Percentiles rank a stretch among this genome's conserved stretches.
These are phyloP conservation scores for Molossus molossus DNA, from an alignment of 2,797 vertebrate species.

Conservation along the genomic window DNA sequence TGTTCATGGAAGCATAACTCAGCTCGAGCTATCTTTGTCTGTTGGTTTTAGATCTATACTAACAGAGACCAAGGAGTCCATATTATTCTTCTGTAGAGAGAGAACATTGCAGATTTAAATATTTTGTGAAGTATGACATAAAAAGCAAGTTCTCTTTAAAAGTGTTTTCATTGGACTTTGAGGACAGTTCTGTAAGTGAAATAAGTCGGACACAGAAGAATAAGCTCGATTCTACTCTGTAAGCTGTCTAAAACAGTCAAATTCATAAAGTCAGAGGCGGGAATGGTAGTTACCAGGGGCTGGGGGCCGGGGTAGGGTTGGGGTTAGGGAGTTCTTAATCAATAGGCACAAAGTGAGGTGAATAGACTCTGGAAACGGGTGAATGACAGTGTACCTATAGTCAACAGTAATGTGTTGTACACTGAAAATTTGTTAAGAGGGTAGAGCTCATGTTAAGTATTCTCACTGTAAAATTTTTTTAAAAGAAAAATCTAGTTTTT, in stretches of 20 bases:
- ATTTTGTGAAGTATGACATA: not conserved
- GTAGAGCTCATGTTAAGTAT: not conserved
- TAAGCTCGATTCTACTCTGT: not conserved
- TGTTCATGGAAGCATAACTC: not conserved
- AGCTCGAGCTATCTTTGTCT: not conserved
- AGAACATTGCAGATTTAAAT: not conserved
- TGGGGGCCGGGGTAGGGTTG: not conserved
- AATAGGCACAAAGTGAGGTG: not conserved
- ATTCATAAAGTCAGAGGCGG: not conserved
- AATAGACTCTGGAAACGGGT: too few species aligned
- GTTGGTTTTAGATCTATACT: not conserved
- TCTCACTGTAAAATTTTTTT: not conserved
- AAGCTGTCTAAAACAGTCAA: not conserved
- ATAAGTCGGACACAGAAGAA: not conserved
- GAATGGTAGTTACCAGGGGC: not conserved
- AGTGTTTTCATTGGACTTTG: not conserved
- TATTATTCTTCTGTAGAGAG: not conserved
- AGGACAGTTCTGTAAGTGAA: not conserved
- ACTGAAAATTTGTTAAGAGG: not conserved
- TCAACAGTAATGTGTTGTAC: not conserved
- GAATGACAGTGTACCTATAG: accelerated
- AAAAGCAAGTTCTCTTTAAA: conserved; percentile 1
- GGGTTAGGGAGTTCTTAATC: not conserved
- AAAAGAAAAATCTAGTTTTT: not conserved
- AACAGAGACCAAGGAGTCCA: not conserved